A percentile compares a stretch with the other conserved stretches of the same genome.
Evolutionary conservation across 2,113 vertebrate species (phyloP).

Genomic region (Antechinus stuartii): DNA sequence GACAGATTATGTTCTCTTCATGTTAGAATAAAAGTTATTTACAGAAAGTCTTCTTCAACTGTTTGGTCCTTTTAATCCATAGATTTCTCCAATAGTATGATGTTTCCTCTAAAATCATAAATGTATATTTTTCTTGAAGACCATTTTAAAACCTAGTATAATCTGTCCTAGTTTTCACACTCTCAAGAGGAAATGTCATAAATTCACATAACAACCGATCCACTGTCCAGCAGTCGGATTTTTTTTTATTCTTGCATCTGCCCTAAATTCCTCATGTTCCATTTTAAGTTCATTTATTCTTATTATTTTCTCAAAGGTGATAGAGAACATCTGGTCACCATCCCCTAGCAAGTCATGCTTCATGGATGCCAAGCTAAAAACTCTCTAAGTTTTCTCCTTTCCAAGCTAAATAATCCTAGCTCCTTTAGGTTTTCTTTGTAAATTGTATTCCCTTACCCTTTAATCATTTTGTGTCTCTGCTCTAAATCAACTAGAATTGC

Average conservation of each 20-base stretch:
- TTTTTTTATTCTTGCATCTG: not conserved
- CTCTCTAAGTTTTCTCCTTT: constrained; percentile 34
- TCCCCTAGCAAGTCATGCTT: not conserved
- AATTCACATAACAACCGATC: not conserved
- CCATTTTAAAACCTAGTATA: not conserved
- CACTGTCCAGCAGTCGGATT: not conserved
- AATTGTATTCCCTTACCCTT: not conserved
- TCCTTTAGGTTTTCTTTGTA: not conserved
- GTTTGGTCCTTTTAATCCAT: not conserved
- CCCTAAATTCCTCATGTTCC: not conserved
- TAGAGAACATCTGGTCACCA: not conserved
- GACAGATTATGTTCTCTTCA: not conserved
- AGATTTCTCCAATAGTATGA: not conserved
- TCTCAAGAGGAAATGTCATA: not conserved
- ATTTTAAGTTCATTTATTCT: not conserved
- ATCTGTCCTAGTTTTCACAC: not conserved
- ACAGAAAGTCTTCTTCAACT: not conserved
- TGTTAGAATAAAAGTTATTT: not conserved
- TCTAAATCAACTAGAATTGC: not conserved
- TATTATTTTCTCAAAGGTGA: not conserved
- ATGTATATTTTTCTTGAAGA: not conserved
- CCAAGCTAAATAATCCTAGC: not conserved
- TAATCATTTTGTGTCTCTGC: not conserved
- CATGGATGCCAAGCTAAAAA: constrained; percentile 18
- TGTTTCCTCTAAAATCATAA: not conserved